Evolutionary conservation across 2,113 vertebrate species (phyloP).

Genomic region (Bujurquina vittata): DNA sequence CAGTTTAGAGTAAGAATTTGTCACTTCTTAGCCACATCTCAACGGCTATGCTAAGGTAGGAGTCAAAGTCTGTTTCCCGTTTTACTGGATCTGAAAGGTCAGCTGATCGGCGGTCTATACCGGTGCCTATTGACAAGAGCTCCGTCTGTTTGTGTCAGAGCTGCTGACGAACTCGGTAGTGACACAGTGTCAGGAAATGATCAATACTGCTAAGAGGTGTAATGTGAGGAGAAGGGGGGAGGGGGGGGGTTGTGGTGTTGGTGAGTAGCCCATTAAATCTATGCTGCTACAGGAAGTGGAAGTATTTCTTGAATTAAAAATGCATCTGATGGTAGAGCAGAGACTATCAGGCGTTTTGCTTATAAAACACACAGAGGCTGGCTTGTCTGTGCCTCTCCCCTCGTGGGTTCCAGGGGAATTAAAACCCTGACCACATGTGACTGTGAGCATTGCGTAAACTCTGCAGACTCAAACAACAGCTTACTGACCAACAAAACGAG

Average conservation of each 20-base stretch:
- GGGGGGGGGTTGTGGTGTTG: not conserved
- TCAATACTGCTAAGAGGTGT: slow-evolving; percentile 71
- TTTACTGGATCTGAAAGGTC: slow-evolving; percentile 30
- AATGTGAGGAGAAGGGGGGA: slow-evolving; percentile 30
- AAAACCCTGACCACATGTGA: slow-evolving; percentile 46
- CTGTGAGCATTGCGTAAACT: slow-evolving; percentile 37
- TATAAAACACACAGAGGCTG: slow-evolving; percentile 45
- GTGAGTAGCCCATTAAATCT: not conserved
- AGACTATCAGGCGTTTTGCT: slow-evolving; percentile 26
- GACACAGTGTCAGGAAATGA: slow-evolving; percentile 71
- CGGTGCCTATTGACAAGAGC: slow-evolving; percentile 59
- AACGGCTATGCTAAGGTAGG: not conserved
- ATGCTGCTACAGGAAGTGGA: slow-evolving; percentile 37
- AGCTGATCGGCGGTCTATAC: slow-evolving; percentile 38
- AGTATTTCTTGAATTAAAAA: not conserved
- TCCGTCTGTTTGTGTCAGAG: slow-evolving; percentile 66
- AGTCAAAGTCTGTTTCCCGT: not conserved
- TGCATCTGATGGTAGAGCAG: slow-evolving; percentile 21
- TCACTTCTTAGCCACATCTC: not conserved
- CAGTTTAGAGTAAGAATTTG: not conserved
- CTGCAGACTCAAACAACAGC: slow-evolving; percentile 33
- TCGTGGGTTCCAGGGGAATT: slow-evolving; percentile 43
- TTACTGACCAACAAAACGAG: slow-evolving; percentile 27
- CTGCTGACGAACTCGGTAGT: slow-evolving; percentile 58
- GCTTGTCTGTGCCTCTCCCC: slow-evolving; percentile 39